Base-by-base conservation (phyloP, 2,797 vertebrate genomes). In the Salarias fasciatus region DNA sequence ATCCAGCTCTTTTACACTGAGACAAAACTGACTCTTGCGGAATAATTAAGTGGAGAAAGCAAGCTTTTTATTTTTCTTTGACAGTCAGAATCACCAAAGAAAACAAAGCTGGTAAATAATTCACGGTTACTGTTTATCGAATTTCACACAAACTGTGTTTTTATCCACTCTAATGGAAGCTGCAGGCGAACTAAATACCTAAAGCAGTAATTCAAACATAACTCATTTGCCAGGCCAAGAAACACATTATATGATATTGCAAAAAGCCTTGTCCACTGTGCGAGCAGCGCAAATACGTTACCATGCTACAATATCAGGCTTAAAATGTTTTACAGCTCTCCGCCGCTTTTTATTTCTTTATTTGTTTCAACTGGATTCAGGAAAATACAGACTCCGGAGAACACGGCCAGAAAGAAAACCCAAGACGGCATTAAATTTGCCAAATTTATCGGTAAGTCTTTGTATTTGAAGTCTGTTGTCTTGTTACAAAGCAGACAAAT, bases 21-120 rank as follows among this genome's bases (percentile, higher is more conserved):
- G n/a, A n/a, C n/a, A n/a, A n/a, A 49, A 64, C 44, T 72, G 72
- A 63, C 69, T 59, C 53, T 46, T 35, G 37, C 49, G 47, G 46
- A 74, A 38, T 63, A 53, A 79, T 51, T 54, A 60, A 66, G 13
- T 58, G 63, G 49, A 58, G 7, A 31, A 58, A 44, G 28, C 48
- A 24, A 24, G 18, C 18, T 18, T 24, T 24, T 24, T 24, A 24
- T 24, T 24, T 24, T 24, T 24, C 18, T 24, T 41, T 53, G 13
- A 10, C 54, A 41, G 52, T 53, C 40, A 18, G 13, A 36, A 50
- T 42, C 43, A 74, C 29, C 18, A 24, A 36, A 14, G 29, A 53
- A 53, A 46, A 43, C 46, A 8, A 9, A 29, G 11, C 24, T n/a
- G 45, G 8, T 4, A 13, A 35, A 35, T 38, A 10, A 35, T 49